These are phyloP conservation scores for Melanogrammus aeglefinus DNA, from an alignment of 2,797 vertebrate genomes.

Conservation along the genomic window DNA sequence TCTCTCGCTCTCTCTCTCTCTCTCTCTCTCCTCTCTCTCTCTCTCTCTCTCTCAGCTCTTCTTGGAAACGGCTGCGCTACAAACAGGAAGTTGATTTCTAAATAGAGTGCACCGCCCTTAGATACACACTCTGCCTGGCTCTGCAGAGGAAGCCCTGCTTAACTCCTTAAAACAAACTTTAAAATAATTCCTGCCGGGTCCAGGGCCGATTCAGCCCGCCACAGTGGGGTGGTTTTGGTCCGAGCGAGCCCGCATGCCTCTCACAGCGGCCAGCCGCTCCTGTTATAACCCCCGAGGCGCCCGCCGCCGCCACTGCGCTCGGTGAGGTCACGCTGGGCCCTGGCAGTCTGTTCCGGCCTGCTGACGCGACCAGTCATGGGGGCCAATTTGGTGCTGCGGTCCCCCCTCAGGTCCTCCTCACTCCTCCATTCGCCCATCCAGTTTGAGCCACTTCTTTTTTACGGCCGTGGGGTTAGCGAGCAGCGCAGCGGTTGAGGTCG, in stretches of 20 bases:
- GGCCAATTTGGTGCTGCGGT: constrained; percentile 53
- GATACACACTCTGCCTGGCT: constrained; percentile 16
- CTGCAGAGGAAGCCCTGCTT: constrained; percentile 58
- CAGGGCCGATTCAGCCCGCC: constrained; percentile 40
- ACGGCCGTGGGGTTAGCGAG: background rate
- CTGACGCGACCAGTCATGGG: constrained; percentile 65
- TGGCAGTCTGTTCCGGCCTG: constrained; percentile 51
- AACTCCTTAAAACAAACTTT: constrained; percentile 50
- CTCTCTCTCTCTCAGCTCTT: constrained; percentile 37
- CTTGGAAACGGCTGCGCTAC: constrained; percentile 63
- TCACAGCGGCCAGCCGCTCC: constrained; percentile 61
- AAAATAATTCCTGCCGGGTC: constrained; percentile 60
- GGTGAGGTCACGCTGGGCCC: background rate
- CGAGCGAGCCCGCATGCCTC: constrained; percentile 44
- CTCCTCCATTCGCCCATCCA: background rate
- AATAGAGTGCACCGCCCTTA: constrained; percentile 58
- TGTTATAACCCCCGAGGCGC: constrained; percentile 68
- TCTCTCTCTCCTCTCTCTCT: constrained; percentile 56
- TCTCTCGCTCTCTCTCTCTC: constrained; percentile 34
- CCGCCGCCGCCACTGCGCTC: constrained; percentile 49
- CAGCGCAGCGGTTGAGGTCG: background rate
- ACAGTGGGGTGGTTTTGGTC: constrained; percentile 53
- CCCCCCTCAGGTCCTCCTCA: constrained; percentile 18
- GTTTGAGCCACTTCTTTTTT: background rate
- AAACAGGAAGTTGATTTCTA: constrained; percentile 76